Evolutionary conservation across 2,113 vertebrate genomes (phyloP).

Genomic region (Tragelaphus scriptus): DNA sequence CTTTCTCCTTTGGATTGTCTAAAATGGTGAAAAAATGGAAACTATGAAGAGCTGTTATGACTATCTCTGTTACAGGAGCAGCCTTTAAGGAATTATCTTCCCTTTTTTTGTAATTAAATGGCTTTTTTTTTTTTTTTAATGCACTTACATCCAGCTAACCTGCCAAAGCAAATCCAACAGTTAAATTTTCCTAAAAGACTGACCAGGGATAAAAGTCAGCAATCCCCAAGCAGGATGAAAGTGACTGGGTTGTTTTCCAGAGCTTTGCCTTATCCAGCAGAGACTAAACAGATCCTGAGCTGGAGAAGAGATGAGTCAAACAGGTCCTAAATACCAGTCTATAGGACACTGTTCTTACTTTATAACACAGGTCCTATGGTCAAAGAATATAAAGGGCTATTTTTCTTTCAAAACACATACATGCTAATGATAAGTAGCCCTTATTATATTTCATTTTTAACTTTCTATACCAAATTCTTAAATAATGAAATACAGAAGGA

Average conservation of each 20-base stretch:
- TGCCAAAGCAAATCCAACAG: conserved; percentile 21
- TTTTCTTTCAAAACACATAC: not conserved
- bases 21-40: conserved; percentile 28
- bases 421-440: not conserved
- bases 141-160: not conserved
- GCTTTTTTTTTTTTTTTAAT: not conserved
- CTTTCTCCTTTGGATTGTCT: not conserved
- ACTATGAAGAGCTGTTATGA: not conserved
- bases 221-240: not conserved
- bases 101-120: conserved; percentile 30
- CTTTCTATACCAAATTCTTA: not conserved
- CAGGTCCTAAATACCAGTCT: not conserved
- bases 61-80: not conserved
- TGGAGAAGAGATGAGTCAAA: not conserved
- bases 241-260: not conserved
- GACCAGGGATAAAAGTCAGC: conserved; percentile 4
- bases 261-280: not conserved
- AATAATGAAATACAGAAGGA: conserved; percentile 9
- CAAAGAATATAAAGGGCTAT: not conserved
- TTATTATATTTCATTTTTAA: not conserved
- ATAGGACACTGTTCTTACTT: not conserved
- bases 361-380: not conserved
- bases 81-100: not conserved
- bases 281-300: not conserved
- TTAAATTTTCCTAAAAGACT: conserved; percentile 29